Evolutionary conservation across 2,113 vertebrate genomes (phyloP).

Genomic region (Catharus minimus): DNA sequence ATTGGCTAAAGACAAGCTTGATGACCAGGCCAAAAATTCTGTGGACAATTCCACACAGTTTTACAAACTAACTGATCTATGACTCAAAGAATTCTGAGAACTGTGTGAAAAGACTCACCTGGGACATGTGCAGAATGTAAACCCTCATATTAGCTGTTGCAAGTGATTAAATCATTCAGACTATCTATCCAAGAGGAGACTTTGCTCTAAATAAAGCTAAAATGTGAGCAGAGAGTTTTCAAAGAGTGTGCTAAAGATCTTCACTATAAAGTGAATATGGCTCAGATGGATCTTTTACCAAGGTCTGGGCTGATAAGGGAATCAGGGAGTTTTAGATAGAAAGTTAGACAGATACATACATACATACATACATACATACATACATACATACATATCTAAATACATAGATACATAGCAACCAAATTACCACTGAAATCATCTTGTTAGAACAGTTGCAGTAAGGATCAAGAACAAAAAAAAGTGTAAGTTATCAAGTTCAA

Average conservation of each 20-base stretch:
- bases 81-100: not conserved
- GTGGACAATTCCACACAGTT: not conserved
- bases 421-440: not conserved
- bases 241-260: not conserved
- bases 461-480: not conserved
- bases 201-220: not conserved
- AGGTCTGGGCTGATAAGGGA: not conserved
- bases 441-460: not conserved
- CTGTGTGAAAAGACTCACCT: not conserved
- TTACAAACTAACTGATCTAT: not conserved
- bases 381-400: not conserved
- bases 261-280: not conserved
- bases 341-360: not conserved
- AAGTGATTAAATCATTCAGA: not conserved
- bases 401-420: not conserved
- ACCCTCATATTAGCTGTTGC: not conserved
- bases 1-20: not conserved
- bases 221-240: not conserved
- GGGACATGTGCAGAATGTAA: not conserved
- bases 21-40: conserved; percentile 3
- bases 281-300: not conserved
- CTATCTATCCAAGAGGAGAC: not conserved
- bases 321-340: not conserved
- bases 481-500: not conserved
- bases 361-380: not conserved